Evolutionary conservation across 2,797 vertebrate species (phyloP).

Genomic region (Rhincodon typus): DNA sequence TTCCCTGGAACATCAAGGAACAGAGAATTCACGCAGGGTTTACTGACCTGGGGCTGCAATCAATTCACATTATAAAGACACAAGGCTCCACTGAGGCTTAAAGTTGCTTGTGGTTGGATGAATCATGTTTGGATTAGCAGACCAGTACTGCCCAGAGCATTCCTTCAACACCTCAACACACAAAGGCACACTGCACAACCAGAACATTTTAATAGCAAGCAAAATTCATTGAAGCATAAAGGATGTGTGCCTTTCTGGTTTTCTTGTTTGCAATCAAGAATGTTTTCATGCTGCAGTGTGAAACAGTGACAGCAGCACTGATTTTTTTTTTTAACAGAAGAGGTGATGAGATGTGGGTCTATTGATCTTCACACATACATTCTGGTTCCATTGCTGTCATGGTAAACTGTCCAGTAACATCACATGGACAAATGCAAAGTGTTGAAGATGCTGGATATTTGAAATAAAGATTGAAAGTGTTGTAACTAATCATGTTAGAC

Average conservation of each 20-base stretch:
- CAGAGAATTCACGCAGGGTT: background rate
- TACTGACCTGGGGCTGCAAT: background rate
- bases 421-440: background rate
- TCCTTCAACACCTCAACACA: background rate
- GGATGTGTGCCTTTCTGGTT: background rate
- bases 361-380: background rate
- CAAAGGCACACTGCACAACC: background rate
- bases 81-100: background rate
- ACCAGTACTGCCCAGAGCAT: background rate
- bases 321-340: background rate
- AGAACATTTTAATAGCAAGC: background rate
- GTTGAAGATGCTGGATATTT: too few relatives aligned
- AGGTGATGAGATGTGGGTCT: background rate
- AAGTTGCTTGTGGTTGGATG: background rate
- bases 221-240: background rate
- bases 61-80: background rate
- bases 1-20: background rate
- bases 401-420: background rate
- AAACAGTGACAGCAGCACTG: too few relatives aligned
- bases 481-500: too few relatives aligned
- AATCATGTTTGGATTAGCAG: background rate
- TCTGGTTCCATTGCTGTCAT: background rate
- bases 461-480: too few relatives aligned
- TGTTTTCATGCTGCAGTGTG: too few relatives aligned
- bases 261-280: background rate